These are phyloP conservation scores for Geopemphigus sp. DNA, from an alignment of 1,140 invertebrate species.

Conservation along the genomic window DNA sequence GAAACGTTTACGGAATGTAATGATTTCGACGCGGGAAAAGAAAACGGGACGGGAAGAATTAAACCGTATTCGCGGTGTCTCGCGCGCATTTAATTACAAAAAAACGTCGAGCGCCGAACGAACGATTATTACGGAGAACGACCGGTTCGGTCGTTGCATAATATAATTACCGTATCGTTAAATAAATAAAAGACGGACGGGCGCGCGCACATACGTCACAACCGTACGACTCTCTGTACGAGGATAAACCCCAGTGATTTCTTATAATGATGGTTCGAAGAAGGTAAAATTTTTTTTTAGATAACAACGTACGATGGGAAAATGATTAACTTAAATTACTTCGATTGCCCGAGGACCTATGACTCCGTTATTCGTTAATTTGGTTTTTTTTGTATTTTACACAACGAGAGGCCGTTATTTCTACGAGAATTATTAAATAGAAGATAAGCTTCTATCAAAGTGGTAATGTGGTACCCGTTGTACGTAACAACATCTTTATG, in stretches of 20 bases:
- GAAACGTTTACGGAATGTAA: too few species aligned
- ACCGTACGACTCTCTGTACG: neutral
- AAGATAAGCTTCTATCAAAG: slow-evolving; percentile 4
- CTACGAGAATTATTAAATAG: neutral
- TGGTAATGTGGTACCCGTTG: neutral
- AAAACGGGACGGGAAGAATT: too few species aligned
- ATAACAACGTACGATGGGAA: neutral
- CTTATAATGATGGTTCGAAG: slow-evolving; percentile 25
- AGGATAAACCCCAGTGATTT: neutral
- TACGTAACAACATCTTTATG: slow-evolving; percentile 13
- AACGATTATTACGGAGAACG: neutral
- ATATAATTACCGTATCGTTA: neutral
- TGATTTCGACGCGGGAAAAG: too few species aligned
- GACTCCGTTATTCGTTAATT: slow-evolving; percentile 10
- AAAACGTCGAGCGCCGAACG: too few species aligned
- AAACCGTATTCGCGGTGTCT: too few species aligned
- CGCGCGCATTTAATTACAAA: too few species aligned
- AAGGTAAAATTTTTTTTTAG: slow-evolving; percentile 23
- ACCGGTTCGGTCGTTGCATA: neutral
- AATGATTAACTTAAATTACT: slow-evolving; percentile 25
- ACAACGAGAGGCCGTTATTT: slow-evolving; percentile 7
- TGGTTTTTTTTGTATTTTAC: neutral
- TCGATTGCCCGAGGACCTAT: slow-evolving; percentile 6
- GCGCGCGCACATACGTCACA: slow-evolving; percentile 4
- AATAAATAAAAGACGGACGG: neutral